Evolutionary conservation across 2,888 invertebrate species (phyloP).

Genomic region (Zhuqinia jingwanae): DNA sequence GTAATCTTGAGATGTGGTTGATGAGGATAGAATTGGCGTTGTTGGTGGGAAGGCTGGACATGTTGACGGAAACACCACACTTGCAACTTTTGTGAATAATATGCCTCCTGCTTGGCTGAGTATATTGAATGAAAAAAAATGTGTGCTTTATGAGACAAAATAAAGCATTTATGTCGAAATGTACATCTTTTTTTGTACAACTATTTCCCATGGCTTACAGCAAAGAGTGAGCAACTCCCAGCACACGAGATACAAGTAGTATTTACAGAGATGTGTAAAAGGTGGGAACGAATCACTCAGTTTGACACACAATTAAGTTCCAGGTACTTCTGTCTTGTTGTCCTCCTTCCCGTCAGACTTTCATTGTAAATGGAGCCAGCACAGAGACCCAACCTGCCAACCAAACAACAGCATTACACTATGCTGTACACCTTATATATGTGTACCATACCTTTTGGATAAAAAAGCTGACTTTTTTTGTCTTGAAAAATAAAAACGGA

Average conservation of each 20-base stretch:
- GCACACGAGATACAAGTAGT: slow-evolving; percentile 16
- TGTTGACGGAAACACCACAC: background rate
- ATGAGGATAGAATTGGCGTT: background rate
- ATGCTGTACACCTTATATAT: background rate
- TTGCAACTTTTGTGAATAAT: background rate
- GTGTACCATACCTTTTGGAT: background rate
- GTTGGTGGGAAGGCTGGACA: slow-evolving; percentile 10
- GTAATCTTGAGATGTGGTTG: slow-evolving; percentile 19
- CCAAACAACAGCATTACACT: background rate
- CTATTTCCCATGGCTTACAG: slow-evolving; percentile 13
- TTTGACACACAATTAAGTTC: slow-evolving; percentile 74
- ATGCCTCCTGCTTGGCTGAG: background rate
- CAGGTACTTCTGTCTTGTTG: slow-evolving; percentile 61
- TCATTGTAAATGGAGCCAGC: slow-evolving; percentile 19
- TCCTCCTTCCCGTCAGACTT: slow-evolving; percentile 66
- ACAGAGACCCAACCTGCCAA: background rate
- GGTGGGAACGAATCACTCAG: slow-evolving; percentile 75
- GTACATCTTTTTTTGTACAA: background rate
- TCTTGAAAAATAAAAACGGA: background rate
- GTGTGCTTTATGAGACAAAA: slow-evolving; percentile 34
- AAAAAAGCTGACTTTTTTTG: background rate
- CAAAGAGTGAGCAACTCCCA: background rate
- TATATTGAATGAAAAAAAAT: slow-evolving; percentile 17
- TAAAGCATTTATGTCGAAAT: slow-evolving; percentile 31
- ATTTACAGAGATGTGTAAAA: slow-evolving; percentile 70